Evolutionary conservation across 2,888 invertebrate genomes (phyloP).

Genomic region (Choristoneura rosaceana): DNA sequence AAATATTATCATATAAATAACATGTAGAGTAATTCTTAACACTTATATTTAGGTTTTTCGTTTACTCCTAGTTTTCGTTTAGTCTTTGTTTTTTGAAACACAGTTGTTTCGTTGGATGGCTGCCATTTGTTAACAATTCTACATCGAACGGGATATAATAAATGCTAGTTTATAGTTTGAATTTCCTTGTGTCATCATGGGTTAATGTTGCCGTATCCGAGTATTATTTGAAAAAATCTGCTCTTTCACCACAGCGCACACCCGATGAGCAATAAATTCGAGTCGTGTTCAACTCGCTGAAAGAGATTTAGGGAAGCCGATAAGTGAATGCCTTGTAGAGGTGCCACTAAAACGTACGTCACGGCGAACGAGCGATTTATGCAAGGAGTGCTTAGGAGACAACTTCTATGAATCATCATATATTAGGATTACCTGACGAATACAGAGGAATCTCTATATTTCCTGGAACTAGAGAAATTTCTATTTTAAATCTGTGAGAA

Average conservation of each 20-base stretch:
- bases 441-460: slow-evolving; percentile 10
- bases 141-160: not conserved
- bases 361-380: slow-evolving; percentile 43
- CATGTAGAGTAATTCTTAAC: not conserved
- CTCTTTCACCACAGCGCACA: slow-evolving; percentile 43
- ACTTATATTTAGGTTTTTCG: not conserved
- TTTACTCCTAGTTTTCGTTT: not conserved
- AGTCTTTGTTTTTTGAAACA: not conserved
- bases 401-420: slow-evolving; percentile 43
- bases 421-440: slow-evolving; percentile 20
- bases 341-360: slow-evolving; percentile 49
- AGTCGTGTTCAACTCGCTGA: slow-evolving; percentile 65
- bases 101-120: not conserved
- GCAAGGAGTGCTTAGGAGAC: slow-evolving; percentile 31
- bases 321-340: slow-evolving; percentile 67
- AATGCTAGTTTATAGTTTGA: not conserved
- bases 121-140: not conserved
- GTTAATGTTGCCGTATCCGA: not conserved
- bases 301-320: slow-evolving; percentile 72
- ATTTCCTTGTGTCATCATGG: not conserved
- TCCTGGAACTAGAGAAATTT: slow-evolving; percentile 16
- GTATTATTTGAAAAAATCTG: slow-evolving; percentile 18
- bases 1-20: not conserved
- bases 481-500: not conserved
- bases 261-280: slow-evolving; percentile 61